Percentiles rank a stretch among this genome's conserved stretches.
Conservation (phyloP, 2,113 vertebrate genomes). For the Lipotes vexillifer region DNA sequence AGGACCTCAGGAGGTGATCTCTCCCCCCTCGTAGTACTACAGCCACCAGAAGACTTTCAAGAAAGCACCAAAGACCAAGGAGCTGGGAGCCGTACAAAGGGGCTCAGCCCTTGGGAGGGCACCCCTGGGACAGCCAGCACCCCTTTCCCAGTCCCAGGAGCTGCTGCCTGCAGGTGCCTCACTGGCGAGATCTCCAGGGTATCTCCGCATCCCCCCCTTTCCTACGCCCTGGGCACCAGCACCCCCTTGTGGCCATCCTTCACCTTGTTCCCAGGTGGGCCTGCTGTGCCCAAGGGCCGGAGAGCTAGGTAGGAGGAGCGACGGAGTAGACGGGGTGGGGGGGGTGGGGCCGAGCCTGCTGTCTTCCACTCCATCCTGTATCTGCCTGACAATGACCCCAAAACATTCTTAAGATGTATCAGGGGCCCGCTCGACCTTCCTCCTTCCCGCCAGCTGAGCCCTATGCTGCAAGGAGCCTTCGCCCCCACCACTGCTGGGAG, state of each 20-base stretch:
- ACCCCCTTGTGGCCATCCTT: constrained; percentile 5
- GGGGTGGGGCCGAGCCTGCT: neutral
- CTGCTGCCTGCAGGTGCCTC: neutral
- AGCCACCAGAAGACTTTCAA: neutral
- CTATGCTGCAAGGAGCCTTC: neutral
- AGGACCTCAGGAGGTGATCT: neutral
- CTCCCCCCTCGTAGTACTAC: neutral
- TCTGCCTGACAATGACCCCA: neutral
- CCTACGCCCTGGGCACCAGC: neutral
- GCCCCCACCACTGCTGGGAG: neutral
- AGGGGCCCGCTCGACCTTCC: neutral
- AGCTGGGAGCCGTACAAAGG: neutral
- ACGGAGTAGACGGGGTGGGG: too few species aligned
- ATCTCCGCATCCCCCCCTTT: neutral
- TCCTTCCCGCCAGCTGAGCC: neutral
- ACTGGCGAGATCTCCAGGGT: neutral
- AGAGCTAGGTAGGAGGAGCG: neutral
- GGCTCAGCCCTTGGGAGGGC: neutral
- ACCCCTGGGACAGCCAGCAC: neutral
- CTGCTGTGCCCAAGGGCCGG: neutral
- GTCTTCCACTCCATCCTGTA: neutral
- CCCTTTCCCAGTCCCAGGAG: neutral
- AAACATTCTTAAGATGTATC: neutral
- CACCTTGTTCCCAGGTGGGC: neutral
- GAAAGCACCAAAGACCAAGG: constrained; percentile 36